Conservation (phyloP, 2,888 invertebrate species). For the Rugalucina vietnamica region DNA sequence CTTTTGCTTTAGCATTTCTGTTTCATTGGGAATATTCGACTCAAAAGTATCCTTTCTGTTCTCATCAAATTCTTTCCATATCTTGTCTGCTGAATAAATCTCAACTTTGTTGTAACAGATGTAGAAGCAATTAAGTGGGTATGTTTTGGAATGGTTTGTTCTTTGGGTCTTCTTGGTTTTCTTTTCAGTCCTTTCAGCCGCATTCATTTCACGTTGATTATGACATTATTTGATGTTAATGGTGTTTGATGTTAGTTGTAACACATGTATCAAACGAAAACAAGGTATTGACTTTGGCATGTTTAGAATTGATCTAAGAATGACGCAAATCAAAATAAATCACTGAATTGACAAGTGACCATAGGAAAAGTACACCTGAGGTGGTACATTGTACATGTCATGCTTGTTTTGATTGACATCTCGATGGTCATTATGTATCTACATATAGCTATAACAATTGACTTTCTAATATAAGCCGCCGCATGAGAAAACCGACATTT, state of each 20-base stretch:
- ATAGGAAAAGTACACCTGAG: not conserved
- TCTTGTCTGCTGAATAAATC: not conserved
- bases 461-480: too few species aligned
- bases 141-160: not conserved
- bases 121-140: not conserved
- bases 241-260: not conserved
- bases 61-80: too few species aligned
- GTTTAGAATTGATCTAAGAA: not conserved
- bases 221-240: not conserved
- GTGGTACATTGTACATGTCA: slow-evolving; percentile 12
- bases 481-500: too few species aligned
- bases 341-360: not conserved
- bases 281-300: not conserved
- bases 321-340: slow-evolving; percentile 7
- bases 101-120: not conserved
- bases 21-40: not conserved
- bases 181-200: not conserved
- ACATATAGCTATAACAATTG: not conserved
- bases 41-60: too few species aligned
- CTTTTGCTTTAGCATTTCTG: too few species aligned
- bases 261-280: not conserved
- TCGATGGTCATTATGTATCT: not conserved
- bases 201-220: not conserved
- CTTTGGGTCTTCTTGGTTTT: not conserved
- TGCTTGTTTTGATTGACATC: not conserved